phyloP scores from a whole-genome alignment of 2,113 vertebrate species.

The Panthera leo region DNA sequence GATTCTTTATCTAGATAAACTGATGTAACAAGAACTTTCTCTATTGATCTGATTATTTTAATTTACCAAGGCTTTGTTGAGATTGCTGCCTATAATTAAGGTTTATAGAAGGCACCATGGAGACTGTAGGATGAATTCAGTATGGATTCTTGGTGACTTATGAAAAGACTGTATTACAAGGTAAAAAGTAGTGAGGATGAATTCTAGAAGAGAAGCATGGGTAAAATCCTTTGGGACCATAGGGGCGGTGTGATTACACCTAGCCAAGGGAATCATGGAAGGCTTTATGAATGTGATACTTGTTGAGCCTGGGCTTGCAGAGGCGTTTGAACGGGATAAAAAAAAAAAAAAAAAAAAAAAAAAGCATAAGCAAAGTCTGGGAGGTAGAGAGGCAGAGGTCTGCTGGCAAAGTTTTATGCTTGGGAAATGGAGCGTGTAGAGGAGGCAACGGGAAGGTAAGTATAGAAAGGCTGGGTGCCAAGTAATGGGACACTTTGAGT shows the following conservation, averaged over 20 bases:
- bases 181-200: slow-evolving; percentile 17
- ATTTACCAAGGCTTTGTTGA: slow-evolving; percentile 1
- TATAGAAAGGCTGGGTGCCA: not conserved
- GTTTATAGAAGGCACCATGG: not conserved
- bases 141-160: slow-evolving; percentile 11
- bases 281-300: not conserved
- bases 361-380: not conserved
- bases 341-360: not conserved
- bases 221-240: not conserved
- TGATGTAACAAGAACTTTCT: slow-evolving; percentile 4
- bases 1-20: slow-evolving; percentile 5
- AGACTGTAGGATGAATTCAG: slow-evolving; percentile 37
- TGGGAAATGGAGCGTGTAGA: not conserved
- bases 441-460: not conserved
- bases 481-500: not conserved
- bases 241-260: not conserved
- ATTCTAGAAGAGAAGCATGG: not conserved
- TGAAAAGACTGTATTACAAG: not conserved
- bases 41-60: slow-evolving; percentile 50
- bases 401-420: slow-evolving; percentile 31
- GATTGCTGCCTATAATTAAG: not conserved
- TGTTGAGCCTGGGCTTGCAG: not conserved
- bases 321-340: not conserved
- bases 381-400: not conserved
- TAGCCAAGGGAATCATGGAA: not conserved